Evolutionary conservation across 2,797 vertebrate species (phyloP).

Genomic region (Anableps anableps): DNA sequence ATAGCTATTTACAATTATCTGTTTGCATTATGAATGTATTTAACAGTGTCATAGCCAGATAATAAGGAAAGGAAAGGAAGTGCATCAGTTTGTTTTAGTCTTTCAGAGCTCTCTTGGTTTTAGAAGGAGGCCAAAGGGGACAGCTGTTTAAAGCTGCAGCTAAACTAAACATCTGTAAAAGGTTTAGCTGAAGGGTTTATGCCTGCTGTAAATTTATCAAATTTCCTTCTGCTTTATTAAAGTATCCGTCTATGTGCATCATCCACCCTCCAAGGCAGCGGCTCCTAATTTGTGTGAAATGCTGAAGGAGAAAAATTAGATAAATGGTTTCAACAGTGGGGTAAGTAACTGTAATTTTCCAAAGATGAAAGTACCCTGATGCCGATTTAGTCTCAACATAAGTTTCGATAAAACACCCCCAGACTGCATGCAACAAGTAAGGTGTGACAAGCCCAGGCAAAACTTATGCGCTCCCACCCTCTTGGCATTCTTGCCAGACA

Average conservation of each 20-base stretch:
- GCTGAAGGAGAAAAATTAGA: conserved; percentile 2
- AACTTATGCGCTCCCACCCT: conserved; percentile 2
- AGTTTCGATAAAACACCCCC: conserved; percentile 13
- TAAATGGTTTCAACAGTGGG: conserved; percentile 5
- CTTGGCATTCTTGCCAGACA: conserved; percentile 33
- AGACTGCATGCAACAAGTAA: conserved; percentile 25
- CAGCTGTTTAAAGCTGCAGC: neutral
- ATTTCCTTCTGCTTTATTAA: neutral
- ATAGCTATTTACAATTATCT: neutral
- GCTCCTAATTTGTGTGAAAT: neutral
- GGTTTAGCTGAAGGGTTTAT: neutral
- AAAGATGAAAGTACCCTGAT: conserved; percentile 29
- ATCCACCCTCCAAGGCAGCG: neutral
- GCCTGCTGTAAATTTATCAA: neutral
- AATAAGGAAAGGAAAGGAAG: neutral
- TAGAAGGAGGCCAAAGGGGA: neutral
- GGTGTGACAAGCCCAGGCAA: conserved; percentile 5
- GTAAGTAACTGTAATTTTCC: conserved; percentile 18
- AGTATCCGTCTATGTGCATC: neutral
- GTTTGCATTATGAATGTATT: neutral
- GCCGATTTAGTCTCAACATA: conserved; percentile 13
- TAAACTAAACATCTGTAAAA: conserved; percentile 5
- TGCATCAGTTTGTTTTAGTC: neutral
- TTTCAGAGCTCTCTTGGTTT: neutral
- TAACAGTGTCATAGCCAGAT: neutral